Evolutionary conservation across 2,888 invertebrate species (phyloP).

Genomic region (Asteroscopus sphinx): DNA sequence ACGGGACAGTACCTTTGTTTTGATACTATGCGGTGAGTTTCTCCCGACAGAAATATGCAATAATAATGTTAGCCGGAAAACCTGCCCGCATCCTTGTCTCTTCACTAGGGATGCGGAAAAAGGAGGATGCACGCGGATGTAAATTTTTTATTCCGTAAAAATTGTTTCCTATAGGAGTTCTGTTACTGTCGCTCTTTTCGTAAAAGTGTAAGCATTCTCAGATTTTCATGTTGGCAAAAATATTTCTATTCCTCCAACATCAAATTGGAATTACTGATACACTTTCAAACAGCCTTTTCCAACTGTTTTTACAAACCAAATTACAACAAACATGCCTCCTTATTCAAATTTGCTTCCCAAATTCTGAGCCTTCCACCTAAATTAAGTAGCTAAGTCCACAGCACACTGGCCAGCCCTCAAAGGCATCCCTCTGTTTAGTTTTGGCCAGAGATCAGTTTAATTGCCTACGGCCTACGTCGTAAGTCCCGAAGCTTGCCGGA

Average conservation of each 20-base stretch:
- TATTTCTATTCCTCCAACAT: too few species aligned
- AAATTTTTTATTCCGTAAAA: constrained; percentile 23
- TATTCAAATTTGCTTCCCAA: constrained; percentile 49
- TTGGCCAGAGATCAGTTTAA: constrained; percentile 59
- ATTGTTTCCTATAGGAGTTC: neutral
- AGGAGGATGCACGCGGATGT: neutral
- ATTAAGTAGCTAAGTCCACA: constrained; percentile 60
- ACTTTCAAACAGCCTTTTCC: constrained; percentile 1
- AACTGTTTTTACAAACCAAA: neutral
- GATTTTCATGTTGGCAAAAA: too few species aligned
- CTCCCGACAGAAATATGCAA: constrained; percentile 65
- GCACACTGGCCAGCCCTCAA: constrained; percentile 45
- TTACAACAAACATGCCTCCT: constrained; percentile 16
- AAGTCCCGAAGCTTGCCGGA: constrained; percentile 55
- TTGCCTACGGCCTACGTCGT: constrained; percentile 54
- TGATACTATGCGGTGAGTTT: constrained; percentile 74
- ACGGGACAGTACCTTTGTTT: constrained; percentile 78
- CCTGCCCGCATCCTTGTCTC: constrained; percentile 32
- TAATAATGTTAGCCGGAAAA: constrained; percentile 62
- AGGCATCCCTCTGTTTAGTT: constrained; percentile 58
- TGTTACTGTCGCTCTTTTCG: neutral
- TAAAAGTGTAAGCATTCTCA: too few species aligned
- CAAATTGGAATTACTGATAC: too few species aligned
- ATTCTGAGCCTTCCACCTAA: constrained; percentile 51
- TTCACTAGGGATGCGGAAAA: constrained; percentile 6